Conservation (phyloP, 2,888 invertebrate genomes). For the Globia sparganii region DNA sequence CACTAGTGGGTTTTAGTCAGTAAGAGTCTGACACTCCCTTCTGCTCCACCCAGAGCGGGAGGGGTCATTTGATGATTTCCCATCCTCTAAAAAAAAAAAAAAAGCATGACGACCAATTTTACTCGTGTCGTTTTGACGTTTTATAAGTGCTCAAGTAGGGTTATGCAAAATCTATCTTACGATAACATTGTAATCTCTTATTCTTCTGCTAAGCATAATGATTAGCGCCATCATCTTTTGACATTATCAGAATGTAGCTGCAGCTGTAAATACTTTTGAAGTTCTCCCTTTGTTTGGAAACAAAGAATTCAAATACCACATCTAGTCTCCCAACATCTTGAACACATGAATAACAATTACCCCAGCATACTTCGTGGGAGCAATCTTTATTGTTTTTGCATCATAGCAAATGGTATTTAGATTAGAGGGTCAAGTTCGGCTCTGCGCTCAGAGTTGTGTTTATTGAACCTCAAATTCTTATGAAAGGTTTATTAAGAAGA, state of each 20-base stretch:
- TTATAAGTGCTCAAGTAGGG: no score
- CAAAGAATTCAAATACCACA: neutral
- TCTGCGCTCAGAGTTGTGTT: constrained; percentile 1
- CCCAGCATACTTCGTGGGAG: constrained; percentile 9
- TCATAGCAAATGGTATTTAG: constrained; percentile 30
- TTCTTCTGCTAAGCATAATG: neutral
- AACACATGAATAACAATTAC: constrained; percentile 46
- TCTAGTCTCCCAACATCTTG: constrained; percentile 13
- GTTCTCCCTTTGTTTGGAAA: neutral
- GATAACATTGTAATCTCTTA: no score
- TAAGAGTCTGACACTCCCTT: no score
- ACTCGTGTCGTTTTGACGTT: no score
- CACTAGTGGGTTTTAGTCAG: no score
- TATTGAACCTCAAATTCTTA: constrained; percentile 2
- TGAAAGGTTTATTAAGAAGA: neutral
- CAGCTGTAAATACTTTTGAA: neutral
- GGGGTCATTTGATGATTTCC: no score
- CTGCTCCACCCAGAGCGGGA: no score
- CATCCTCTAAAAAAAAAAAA: no score
- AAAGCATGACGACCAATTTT: no score
- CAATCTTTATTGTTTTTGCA: constrained; percentile 47
- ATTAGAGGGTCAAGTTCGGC: constrained; percentile 18
- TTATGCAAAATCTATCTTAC: no score
- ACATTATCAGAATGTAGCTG: neutral
- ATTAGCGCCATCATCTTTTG: no score